Evolutionary conservation across 2,797 vertebrate species (phyloP), one percentile per base, ranked within the genome.

Genomic region (Hypotaenidia philippensis): DNA sequence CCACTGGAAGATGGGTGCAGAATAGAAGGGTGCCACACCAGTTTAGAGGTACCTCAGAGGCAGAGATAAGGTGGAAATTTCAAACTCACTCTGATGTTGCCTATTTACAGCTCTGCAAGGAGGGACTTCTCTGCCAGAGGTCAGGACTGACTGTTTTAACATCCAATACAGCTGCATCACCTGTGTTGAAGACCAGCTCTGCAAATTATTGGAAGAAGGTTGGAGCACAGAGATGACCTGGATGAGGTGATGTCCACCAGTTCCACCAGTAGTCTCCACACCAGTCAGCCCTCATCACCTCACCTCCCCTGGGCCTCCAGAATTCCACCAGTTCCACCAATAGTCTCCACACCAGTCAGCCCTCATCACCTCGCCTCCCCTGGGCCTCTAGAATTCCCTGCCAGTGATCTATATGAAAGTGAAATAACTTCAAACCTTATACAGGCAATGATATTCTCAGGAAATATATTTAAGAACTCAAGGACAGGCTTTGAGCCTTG

Each of bases 131-230:
- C 72, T 83, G 61, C 40, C 41, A 49, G 32, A 49, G 47, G 32
- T 27, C 38, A 45, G 55, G 15, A 31, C 16, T 45, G 44, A 13
- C 20, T 63, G 41, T 31, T 93, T 68, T 41, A 40, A 18, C 9
- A 68, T 27, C 2, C 34, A 68, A 6, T 10, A 8, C 36, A 13
- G 21, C 32, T 40, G 10, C 6, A 12, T 45, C 29, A 56, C 10
- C 6, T 77, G 61, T 34, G 19, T 19, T 50, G 50, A 32, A 52
- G 34, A 41, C 6, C 25, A 78, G 53, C 27, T 56, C 19, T 49
- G 9, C 25, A 56, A 38, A 34, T 1, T 0, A 0, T 21, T 8
- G 14, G 4, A 27, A 34, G 36, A 26, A 40, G 36, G 22, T 0
- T 66, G 57, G 57, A 81, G 40, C 53, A 31, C 26, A 77, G 40